phyloP scores from a whole-genome alignment of 2,888 invertebrate species.

The Pyralis farinalis region DNA sequence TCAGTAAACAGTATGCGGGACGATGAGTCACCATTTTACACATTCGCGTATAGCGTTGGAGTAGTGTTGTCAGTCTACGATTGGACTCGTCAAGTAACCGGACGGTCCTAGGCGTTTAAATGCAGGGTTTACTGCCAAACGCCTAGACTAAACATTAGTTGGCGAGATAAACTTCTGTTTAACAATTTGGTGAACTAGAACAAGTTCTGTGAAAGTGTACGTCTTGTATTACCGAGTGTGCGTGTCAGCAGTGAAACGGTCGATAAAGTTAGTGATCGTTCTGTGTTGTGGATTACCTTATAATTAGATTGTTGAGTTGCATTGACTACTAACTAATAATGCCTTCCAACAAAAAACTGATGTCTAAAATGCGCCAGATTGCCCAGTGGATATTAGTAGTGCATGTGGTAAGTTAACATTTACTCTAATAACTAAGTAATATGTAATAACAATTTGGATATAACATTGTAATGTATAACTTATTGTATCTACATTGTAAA shows the following conservation, averaged over 20 bases:
- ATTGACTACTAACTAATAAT: conserved; percentile 48
- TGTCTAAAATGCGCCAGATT: conserved; percentile 69
- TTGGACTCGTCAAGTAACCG: conserved; percentile 73
- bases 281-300: conserved; percentile 65
- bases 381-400: conserved; percentile 71
- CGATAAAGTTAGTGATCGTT: conserved; percentile 69
- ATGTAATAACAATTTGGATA: conserved; percentile 11
- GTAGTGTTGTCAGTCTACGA: conserved; percentile 79
- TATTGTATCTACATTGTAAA: no score
- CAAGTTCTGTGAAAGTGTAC: conserved; percentile 73
- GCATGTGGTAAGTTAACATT: conserved; percentile 65
- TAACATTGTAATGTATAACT: no score
- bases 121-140: conserved; percentile 69
- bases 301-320: conserved; percentile 36
- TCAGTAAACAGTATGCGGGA: conserved; percentile 81
- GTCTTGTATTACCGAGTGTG: conserved; percentile 66
- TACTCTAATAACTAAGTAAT: conserved; percentile 10
- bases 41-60: conserved; percentile 81
- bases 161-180: conserved; percentile 45
- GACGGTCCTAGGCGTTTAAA: conserved; percentile 68
- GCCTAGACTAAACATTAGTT: conserved; percentile 52
- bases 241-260: conserved; percentile 75
- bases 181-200: conserved; percentile 50
- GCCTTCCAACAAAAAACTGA: conserved; percentile 73
- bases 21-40: conserved; percentile 82